Conservation (phyloP, 2,113 vertebrate species). For the Tetrao urogallus region DNA sequence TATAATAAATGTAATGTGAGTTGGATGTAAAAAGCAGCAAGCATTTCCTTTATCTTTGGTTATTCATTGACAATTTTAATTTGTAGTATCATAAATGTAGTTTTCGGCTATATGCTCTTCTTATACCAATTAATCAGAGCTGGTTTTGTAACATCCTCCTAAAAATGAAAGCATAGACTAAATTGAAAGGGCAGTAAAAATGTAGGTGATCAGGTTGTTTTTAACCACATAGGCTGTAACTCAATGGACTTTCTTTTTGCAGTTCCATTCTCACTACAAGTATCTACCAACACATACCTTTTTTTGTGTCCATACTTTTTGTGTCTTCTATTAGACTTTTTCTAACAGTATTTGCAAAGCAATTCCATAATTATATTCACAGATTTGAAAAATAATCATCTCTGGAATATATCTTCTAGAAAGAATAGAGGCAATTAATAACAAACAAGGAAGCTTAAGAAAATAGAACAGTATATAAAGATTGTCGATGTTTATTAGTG, state of each 20-base stretch:
- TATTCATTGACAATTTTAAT: constrained; percentile 7
- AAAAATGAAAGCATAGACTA: neutral
- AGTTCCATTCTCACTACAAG: neutral
- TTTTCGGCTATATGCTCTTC: neutral
- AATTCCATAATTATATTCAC: neutral
- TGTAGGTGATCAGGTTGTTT: neutral
- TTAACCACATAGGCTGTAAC: neutral
- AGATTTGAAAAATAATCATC: neutral
- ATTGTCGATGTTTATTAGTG: neutral
- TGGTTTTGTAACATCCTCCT: neutral
- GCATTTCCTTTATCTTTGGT: neutral
- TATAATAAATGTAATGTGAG: neutral
- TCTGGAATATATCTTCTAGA: neutral
- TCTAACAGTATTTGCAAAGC: neutral
- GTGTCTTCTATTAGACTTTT: neutral
- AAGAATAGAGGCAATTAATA: neutral
- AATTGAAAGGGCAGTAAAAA: neutral
- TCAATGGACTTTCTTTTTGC: neutral
- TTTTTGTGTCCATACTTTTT: neutral
- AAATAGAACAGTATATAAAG: neutral
- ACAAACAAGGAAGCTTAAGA: neutral
- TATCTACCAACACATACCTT: neutral
- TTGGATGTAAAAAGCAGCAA: neutral
- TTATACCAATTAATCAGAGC: neutral
- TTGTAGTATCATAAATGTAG: neutral